Evolutionary conservation across 2,888 invertebrate species (phyloP).

Genomic region (Ophion ventricosus): DNA sequence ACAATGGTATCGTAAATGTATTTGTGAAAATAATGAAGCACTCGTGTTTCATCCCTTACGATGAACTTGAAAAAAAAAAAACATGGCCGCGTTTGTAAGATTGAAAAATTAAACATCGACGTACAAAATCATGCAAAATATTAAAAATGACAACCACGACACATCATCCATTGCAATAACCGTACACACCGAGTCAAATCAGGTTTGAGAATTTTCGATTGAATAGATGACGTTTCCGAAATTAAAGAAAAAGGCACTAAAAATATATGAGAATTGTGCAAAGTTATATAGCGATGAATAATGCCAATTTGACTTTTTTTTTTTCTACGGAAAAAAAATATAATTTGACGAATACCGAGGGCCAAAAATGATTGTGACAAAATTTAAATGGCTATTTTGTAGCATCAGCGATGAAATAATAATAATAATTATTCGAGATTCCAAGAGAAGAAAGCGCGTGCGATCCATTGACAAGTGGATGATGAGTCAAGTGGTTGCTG

Average conservation of each 20-base stretch:
- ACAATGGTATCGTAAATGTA: background rate
- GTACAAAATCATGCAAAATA: background rate
- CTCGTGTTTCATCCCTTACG: background rate
- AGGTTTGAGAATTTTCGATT: background rate
- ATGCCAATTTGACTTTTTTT: background rate
- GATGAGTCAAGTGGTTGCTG: conserved; percentile 3
- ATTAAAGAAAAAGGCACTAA: background rate
- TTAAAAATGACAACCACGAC: background rate
- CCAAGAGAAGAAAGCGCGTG: background rate
- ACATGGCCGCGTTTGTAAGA: background rate
- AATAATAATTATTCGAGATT: background rate
- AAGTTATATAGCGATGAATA: background rate
- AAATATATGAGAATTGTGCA: background rate
- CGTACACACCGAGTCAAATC: background rate
- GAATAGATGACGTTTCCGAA: background rate
- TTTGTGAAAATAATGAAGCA: background rate
- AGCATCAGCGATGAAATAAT: background rate
- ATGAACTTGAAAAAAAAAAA: background rate
- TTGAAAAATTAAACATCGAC: background rate
- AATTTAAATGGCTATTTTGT: background rate
- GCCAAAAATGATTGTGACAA: background rate
- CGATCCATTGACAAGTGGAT: background rate
- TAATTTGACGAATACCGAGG: background rate
- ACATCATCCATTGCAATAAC: background rate
- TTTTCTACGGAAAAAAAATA: background rate